phyloP scores from a whole-genome alignment of 2,888 invertebrate species.

The Diarsia brunnea region DNA sequence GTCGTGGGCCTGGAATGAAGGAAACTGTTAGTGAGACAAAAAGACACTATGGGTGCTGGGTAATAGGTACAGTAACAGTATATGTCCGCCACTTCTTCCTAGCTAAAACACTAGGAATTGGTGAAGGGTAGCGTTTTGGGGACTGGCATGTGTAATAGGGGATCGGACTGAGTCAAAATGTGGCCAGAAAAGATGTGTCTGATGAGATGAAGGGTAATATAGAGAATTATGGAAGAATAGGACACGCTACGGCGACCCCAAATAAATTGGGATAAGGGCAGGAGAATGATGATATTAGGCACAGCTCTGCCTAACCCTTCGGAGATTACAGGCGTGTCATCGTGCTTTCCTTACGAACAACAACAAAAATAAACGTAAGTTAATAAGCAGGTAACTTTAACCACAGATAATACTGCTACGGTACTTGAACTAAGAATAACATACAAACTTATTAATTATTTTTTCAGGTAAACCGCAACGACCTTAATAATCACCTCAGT shows the following conservation, averaged over 20 bases:
- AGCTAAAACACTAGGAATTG: background rate
- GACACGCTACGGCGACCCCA: too few species aligned
- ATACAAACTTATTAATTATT: background rate
- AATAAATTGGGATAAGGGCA: too few species aligned
- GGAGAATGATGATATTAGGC: too few species aligned
- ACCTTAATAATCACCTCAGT: too few species aligned
- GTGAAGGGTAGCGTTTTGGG: background rate
- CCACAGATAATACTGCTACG: too few species aligned
- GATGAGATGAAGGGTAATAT: too few species aligned
- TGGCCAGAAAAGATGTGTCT: too few species aligned
- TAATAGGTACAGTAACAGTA: background rate
- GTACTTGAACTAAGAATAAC: background rate
- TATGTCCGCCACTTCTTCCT: too few species aligned
- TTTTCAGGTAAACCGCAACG: background rate
- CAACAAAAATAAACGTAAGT: background rate
- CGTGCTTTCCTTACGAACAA: background rate
- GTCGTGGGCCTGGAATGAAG: slow-evolving; percentile 69
- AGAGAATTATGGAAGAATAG: too few species aligned
- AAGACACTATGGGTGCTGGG: background rate
- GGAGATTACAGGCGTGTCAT: too few species aligned
- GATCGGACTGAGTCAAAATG: too few species aligned
- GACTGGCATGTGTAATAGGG: background rate
- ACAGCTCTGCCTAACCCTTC: too few species aligned
- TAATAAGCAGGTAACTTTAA: background rate
- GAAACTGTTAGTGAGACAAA: background rate